Evolutionary conservation across 2,888 invertebrate species (phyloP).

Genomic region (Rhyacophila evoluta): DNA sequence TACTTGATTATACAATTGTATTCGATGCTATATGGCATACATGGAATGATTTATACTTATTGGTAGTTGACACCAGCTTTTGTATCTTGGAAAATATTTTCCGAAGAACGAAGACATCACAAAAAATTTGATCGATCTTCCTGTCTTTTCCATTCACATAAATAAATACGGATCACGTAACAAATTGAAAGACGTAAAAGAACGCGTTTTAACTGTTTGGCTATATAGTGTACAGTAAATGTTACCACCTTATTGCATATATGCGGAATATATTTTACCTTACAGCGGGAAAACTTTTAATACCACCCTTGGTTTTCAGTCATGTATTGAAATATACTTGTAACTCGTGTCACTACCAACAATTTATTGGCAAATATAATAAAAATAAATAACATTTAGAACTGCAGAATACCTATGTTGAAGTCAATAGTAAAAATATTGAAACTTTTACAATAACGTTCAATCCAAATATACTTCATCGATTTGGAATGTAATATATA

Average conservation of each 20-base stretch:
- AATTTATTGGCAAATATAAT: no score
- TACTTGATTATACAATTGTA: no score
- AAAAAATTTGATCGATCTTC: not conserved
- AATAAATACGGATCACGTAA: slow-evolving; percentile 43
- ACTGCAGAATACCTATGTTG: no score
- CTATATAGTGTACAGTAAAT: not conserved
- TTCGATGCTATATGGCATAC: no score
- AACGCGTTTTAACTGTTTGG: slow-evolving; percentile 33
- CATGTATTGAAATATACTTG: not conserved
- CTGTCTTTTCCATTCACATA: not conserved
- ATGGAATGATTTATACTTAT: no score
- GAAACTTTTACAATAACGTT: no score
- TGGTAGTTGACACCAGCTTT: no score
- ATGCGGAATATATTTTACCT: not conserved
- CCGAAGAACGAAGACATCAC: not conserved
- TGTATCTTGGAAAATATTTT: no score
- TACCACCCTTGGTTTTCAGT: not conserved
- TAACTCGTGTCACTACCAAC: not conserved
- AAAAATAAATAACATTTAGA: no score
- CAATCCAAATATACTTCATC: no score
- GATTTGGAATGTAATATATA: no score
- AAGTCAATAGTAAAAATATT: no score
- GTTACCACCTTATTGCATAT: slow-evolving; percentile 26
- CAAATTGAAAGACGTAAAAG: slow-evolving; percentile 46
- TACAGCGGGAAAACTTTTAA: not conserved